Evolutionary conservation across 1,140 invertebrate genomes (phyloP), one percentile per base, ranked within the genome.

Genomic region (Ips typographus): DNA sequence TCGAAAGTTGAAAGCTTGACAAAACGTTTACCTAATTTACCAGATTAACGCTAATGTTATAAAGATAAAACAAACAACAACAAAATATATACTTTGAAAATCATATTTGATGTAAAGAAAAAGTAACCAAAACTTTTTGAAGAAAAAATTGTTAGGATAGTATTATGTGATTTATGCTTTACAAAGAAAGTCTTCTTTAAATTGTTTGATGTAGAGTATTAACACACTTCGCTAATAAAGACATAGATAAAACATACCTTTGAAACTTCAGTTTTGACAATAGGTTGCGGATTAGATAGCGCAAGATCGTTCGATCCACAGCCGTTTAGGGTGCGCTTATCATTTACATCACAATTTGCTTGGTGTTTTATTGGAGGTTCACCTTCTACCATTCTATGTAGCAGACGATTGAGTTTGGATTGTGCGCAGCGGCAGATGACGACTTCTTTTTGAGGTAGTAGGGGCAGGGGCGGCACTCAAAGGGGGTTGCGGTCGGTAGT

Each of bases 331-430:
- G 87, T 86, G 84, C 75, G 74, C 71, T 90, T 87, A 85, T 85
- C 87, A 84, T 90, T 90, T 90, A 91, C 88, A 90, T 90, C 87
- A 89, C 87, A 86, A 84, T 88, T 72, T 73, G 71, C 68, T 62
- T 77, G 76, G 68, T 73, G 75, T 70, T 77, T 77, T 71, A 65
- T 49, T 52, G 71, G 64, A 40, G 72, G 73, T 71, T 76, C 77
- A 77, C 75, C 72, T 79, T 79, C 77, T 79, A 79, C 77, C 77
- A 79, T 79, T 78, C 76, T 79, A 79, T 68, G 77, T 69, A 75
- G 37, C 71, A 69, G 61, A 49, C 55, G 43, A 55, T 44, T 67
- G 64, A 40, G 65, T 4, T 65, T 72, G 57, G 64, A 43, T 68
- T 67, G 59, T 55, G 68, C 58, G 69, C 66, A 57, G 42, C 22